Percentiles rank a stretch among this genome's conserved stretches.
Conservation (phyloP, 1,140 invertebrate species). For the Saccostrea cuccullata region DNA sequence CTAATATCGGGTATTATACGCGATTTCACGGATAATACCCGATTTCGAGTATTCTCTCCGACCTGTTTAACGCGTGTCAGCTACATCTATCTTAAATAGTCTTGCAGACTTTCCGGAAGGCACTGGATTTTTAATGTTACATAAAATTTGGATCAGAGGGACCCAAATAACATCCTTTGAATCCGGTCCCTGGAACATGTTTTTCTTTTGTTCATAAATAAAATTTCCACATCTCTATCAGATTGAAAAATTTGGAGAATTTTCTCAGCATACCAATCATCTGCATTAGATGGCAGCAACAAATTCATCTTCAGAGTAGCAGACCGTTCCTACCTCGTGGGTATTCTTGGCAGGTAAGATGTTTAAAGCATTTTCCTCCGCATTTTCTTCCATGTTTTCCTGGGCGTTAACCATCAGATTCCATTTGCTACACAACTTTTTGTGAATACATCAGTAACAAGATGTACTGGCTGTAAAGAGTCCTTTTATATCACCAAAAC, state of each 20-base stretch:
- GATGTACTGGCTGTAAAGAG: conserved; percentile 11
- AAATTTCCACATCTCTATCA: conserved; percentile 41
- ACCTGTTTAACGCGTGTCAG: not conserved
- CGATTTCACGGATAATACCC: too few relatives aligned
- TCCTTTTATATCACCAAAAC: conserved; percentile 39
- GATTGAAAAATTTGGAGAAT: conserved; percentile 36
- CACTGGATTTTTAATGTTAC: not conserved
- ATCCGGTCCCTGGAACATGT: not conserved
- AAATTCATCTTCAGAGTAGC: not conserved
- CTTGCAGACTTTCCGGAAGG: not conserved
- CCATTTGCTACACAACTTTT: not conserved
- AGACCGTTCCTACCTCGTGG: not conserved
- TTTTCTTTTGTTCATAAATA: not conserved
- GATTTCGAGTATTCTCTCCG: too few relatives aligned
- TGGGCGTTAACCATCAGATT: not conserved
- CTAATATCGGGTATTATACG: too few relatives aligned
- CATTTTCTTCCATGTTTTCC: not conserved
- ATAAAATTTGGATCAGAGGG: not conserved
- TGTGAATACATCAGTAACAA: conserved; percentile 53
- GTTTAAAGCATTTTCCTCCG: too few relatives aligned
- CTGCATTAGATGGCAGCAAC: conserved; percentile 37
- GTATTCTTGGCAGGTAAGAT: not conserved
- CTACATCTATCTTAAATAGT: not conserved
- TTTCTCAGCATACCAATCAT: conserved; percentile 50
- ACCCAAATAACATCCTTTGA: not conserved